Conservation (phyloP, 2,113 vertebrate genomes). For the Bubo blakistoni region DNA sequence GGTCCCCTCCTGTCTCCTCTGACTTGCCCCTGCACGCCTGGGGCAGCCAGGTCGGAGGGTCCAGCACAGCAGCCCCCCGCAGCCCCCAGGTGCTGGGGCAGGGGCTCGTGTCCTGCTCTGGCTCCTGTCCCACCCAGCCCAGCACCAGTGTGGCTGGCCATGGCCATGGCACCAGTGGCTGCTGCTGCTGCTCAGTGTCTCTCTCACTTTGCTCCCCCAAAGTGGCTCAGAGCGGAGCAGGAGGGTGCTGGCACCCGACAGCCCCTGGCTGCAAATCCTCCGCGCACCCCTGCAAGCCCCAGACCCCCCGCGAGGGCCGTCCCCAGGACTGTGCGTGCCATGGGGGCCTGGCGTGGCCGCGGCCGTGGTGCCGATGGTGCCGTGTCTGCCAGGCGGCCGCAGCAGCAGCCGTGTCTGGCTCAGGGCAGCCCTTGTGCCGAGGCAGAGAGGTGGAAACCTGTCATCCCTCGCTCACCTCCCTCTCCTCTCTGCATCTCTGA, state of each 20-base stretch:
- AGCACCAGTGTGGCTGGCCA: not conserved
- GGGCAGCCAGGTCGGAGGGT: not conserved
- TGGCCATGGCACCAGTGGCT: fast-evolving
- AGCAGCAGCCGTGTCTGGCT: too few species aligned
- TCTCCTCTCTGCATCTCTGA: not conserved
- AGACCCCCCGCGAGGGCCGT: too few species aligned
- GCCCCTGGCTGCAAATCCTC: not conserved
- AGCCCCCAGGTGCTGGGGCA: not conserved
- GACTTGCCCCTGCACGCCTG: fast-evolving
- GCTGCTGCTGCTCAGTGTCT: not conserved
- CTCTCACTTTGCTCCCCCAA: not conserved
- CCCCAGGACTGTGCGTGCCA: fast-evolving
- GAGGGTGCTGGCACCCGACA: not conserved
- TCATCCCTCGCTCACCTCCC: not conserved
- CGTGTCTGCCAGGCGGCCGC: too few species aligned
- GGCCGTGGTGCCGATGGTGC: not conserved
- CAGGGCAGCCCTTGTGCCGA: not conserved
- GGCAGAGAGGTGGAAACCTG: too few species aligned
- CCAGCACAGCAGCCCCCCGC: not conserved
- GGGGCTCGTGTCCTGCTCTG: not conserved
- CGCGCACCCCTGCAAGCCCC: not conserved
- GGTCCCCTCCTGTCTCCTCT: not conserved
- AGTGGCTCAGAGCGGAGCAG: fast-evolving
- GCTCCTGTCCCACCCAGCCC: not conserved
- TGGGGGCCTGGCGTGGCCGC: too few species aligned